Evolutionary conservation across 2,888 invertebrate species (phyloP).

Genomic region (Eristalis tenax): DNA sequence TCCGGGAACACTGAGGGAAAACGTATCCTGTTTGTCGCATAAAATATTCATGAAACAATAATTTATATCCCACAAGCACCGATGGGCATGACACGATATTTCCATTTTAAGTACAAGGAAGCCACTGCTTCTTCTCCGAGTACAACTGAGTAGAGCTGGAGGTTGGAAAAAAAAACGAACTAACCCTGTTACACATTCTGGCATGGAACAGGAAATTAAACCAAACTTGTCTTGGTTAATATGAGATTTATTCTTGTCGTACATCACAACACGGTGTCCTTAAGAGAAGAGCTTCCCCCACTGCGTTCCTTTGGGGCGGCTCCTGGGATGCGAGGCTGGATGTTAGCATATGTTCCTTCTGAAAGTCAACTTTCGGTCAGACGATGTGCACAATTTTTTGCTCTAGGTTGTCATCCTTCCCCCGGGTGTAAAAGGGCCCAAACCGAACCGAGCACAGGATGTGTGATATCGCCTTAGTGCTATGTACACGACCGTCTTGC

Average conservation of each 20-base stretch:
- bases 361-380: conserved; percentile 14
- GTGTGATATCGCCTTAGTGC: conserved; percentile 29
- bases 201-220: conserved; percentile 66
- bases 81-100: conserved; percentile 45
- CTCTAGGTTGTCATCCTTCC: conserved; percentile 19
- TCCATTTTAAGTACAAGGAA: conserved; percentile 53
- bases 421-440: conserved; percentile 28
- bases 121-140: conserved; percentile 15
- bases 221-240: conserved; percentile 60
- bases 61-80: conserved; percentile 61
- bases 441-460: conserved; percentile 29
- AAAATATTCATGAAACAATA: conserved; percentile 60
- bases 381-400: background rate
- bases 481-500: conserved; percentile 20
- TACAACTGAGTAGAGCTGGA: background rate
- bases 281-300: conserved; percentile 9
- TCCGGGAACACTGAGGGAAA: conserved; percentile 21
- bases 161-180: conserved; percentile 7
- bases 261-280: conserved; percentile 51
- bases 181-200: background rate
- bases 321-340: background rate
- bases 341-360: conserved; percentile 27
- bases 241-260: conserved; percentile 61
- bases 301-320: background rate
- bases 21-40: conserved; percentile 30